Evolutionary conservation across 2,888 invertebrate species (phyloP).

Genomic region (Phyto melanocephala): DNA sequence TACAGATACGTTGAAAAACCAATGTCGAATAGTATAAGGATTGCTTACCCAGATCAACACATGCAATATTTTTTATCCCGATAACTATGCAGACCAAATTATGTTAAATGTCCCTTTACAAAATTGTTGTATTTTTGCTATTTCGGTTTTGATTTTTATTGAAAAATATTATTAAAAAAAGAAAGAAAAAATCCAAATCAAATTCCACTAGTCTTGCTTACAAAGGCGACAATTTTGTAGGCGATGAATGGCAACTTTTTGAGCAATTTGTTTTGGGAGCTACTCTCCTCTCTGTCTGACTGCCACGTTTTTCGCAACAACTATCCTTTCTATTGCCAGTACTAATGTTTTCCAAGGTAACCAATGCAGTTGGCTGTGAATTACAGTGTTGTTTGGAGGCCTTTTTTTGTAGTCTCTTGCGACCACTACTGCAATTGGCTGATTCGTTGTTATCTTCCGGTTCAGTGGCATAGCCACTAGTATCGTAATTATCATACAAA

Average conservation of each 20-base stretch:
- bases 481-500: constrained; percentile 15
- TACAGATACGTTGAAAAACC: too few species aligned
- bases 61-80: too few species aligned
- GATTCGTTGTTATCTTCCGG: constrained; percentile 29
- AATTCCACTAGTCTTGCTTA: neutral
- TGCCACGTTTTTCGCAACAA: neutral
- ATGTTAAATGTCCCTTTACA: too few species aligned
- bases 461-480: constrained; percentile 48
- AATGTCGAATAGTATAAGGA: too few species aligned
- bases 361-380: neutral
- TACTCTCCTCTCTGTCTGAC: too few species aligned
- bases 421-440: neutral
- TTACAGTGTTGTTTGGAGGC: neutral
- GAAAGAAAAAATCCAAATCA: too few species aligned
- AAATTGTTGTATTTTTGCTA: too few species aligned
- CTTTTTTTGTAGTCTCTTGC: neutral
- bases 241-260: neutral
- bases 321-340: neutral
- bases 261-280: neutral
- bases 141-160: neutral
- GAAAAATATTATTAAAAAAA: neutral
- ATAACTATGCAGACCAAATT: too few species aligned
- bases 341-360: neutral
- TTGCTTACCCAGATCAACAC: too few species aligned
- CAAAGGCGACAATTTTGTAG: constrained; percentile 16